These are phyloP conservation scores for Ylistrum balloti DNA, from an alignment of 1,140 invertebrate genomes.

Conservation along the genomic window DNA sequence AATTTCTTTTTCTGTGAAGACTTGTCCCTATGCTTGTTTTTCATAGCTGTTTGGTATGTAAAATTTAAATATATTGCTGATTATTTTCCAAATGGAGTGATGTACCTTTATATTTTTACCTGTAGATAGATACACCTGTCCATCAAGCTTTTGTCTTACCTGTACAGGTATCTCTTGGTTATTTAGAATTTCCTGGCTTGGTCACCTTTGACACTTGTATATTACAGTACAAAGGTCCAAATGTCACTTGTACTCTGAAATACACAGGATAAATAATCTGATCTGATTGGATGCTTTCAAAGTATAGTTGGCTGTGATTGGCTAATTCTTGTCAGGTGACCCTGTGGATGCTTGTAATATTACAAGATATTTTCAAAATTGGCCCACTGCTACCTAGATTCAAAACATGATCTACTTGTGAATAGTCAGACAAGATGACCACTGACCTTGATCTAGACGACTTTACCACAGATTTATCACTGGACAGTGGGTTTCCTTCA, in stretches of 20 bases:
- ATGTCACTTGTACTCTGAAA: not conserved
- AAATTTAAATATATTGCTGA: no score
- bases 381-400: not conserved
- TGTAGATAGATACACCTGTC: not conserved
- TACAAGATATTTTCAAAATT: not conserved
- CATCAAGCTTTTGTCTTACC: not conserved
- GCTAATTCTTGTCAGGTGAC: slow-evolving; percentile 22
- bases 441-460: not conserved
- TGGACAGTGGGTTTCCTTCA: not conserved
- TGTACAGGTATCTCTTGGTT: not conserved
- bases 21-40: no score
- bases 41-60: not conserved
- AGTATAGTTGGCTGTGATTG: not conserved
- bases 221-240: not conserved
- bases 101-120: no score
- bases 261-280: not conserved
- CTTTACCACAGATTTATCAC: not conserved
- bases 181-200: not conserved
- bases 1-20: no score
- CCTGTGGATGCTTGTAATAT: not conserved
- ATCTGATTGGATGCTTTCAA: not conserved
- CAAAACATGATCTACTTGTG: not conserved
- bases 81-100: no score
- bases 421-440: slow-evolving; percentile 8
- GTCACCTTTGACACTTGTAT: not conserved